Conservation (phyloP, 2,797 vertebrate genomes). For the Podarcis lilfordi region DNA sequence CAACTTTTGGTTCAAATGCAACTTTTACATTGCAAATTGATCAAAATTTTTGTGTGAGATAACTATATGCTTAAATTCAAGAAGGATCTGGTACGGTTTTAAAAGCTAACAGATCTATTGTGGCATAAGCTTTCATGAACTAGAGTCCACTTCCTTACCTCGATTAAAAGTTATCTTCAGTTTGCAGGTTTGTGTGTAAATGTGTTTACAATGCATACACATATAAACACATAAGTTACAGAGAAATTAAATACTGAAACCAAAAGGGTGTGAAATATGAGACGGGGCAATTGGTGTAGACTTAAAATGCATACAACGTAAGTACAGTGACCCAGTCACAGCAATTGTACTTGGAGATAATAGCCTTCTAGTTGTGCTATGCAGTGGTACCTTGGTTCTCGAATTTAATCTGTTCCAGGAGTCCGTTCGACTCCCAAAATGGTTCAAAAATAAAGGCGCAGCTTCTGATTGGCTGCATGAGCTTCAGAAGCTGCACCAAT, state of each 20-base stretch:
- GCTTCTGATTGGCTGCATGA: too few relatives aligned
- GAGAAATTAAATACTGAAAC: too few relatives aligned
- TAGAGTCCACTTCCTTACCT: neutral
- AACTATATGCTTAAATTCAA: neutral
- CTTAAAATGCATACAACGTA: neutral
- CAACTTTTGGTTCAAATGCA: neutral
- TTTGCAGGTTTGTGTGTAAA: neutral
- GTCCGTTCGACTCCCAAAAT: too few relatives aligned
- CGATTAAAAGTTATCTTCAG: neutral
- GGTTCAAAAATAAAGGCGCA: rapidly evolving
- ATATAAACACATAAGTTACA: neutral
- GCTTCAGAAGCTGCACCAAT: too few relatives aligned
- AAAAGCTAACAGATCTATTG: conserved; percentile 5
- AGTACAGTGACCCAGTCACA: neutral
- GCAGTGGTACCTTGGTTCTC: too few relatives aligned
- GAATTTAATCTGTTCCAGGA: too few relatives aligned
- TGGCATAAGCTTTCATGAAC: neutral
- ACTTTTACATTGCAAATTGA: neutral
- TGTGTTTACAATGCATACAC: neutral
- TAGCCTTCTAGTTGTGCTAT: neutral
- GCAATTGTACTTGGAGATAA: neutral
- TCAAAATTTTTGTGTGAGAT: neutral
- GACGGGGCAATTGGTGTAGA: neutral
- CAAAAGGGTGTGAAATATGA: neutral
- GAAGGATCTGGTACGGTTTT: neutral